Evolutionary conservation across 2,113 vertebrate genomes (phyloP).

Genomic region (Progne subis): DNA sequence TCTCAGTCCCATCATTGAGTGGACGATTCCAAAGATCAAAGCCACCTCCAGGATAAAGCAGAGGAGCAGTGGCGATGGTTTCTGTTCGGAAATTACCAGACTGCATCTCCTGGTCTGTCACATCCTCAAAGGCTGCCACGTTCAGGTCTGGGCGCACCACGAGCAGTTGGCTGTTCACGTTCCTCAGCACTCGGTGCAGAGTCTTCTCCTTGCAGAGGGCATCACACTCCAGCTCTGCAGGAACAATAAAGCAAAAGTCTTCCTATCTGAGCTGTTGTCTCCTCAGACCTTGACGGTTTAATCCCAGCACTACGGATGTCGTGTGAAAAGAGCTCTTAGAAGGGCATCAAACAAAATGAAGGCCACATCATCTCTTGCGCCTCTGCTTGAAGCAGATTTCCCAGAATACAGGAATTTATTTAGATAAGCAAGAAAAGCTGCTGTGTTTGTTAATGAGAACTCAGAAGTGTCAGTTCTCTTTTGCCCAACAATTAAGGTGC

Average conservation of each 20-base stretch:
- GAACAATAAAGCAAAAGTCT: not conserved
- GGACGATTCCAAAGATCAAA: not conserved
- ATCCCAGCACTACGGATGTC: not conserved
- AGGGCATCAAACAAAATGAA: not conserved
- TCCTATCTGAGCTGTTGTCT: not conserved
- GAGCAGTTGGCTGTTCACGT: conserved; percentile 62
- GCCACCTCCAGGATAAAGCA: not conserved
- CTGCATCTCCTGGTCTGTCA: conserved; percentile 60
- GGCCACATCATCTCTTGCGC: not conserved
- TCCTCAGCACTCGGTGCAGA: conserved; percentile 46
- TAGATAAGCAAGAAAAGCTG: not conserved
- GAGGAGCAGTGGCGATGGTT: not conserved
- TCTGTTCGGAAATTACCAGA: not conserved
- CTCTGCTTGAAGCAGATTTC: not conserved
- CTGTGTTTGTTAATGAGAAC: not conserved
- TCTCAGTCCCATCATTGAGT: not conserved
- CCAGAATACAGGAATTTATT: not conserved
- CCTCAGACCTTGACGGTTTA: not conserved
- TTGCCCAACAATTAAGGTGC: not conserved
- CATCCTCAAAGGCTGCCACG: conserved; percentile 53
- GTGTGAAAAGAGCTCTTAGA: not conserved
- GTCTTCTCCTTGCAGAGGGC: conserved; percentile 8
- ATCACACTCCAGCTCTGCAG: conserved; percentile 69
- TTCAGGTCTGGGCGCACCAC: conserved; percentile 18
- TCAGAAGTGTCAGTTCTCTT: not conserved